These are phyloP conservation scores for Chlorocebus sabaeus DNA, from an alignment of 2,113 vertebrate species.

Conservation along the genomic window DNA sequence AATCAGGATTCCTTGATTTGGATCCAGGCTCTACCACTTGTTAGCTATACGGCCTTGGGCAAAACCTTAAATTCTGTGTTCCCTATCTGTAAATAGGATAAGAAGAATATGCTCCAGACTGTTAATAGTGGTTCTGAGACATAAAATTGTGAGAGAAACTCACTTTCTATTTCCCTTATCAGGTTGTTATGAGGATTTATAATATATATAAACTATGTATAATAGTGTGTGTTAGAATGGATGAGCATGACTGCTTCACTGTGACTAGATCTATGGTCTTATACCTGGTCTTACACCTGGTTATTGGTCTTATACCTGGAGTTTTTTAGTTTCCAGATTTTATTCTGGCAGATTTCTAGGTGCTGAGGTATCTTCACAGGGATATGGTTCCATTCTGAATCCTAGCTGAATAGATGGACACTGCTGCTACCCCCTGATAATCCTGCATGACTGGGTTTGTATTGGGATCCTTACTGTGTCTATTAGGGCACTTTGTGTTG, in stretches of 20 bases:
- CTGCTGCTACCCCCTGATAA: background rate
- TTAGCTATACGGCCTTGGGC: background rate
- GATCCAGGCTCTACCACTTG: background rate
- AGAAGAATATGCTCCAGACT: background rate
- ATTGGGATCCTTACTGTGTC: background rate
- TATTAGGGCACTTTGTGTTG: background rate
- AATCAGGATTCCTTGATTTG: background rate
- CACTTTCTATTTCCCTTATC: background rate
- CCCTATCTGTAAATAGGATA: background rate
- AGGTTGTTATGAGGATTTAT: background rate
- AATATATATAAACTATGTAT: background rate
- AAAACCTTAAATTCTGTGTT: background rate
- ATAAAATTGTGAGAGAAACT: background rate
- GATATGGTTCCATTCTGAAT: background rate
- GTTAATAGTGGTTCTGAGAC: background rate
- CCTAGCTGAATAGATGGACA: background rate
- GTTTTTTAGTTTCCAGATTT: constrained; percentile 11
- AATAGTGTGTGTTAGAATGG: background rate
- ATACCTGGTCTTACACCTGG: background rate
- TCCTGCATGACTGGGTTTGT: background rate
- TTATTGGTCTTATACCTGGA: background rate
- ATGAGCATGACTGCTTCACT: background rate
- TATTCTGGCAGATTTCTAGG: background rate
- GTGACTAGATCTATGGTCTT: background rate
- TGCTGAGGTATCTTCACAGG: background rate